Evolutionary conservation across 2,113 vertebrate species (phyloP).

Genomic region (Cynopterus brachyotis): DNA sequence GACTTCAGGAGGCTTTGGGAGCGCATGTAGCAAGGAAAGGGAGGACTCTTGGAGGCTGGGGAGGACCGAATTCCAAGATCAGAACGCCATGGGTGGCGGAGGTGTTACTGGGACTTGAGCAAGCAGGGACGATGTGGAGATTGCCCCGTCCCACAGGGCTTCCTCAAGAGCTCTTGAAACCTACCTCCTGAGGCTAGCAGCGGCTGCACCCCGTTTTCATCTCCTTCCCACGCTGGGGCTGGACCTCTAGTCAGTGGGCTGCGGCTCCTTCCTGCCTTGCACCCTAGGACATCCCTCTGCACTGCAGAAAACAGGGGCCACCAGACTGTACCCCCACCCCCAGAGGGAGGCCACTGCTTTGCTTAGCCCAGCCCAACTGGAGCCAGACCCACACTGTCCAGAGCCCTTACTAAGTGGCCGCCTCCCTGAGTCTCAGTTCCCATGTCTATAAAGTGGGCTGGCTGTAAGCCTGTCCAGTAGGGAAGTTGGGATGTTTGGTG

Average conservation of each 20-base stretch:
- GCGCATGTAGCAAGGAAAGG: background rate
- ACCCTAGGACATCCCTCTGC: background rate
- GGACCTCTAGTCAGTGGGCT: background rate
- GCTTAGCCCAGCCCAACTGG: background rate
- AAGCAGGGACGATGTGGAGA: background rate
- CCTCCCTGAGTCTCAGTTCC: background rate
- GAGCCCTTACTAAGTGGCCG: background rate
- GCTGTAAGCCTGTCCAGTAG: background rate
- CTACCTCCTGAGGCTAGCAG: background rate
- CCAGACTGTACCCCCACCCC: background rate
- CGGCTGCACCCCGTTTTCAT: fast-evolving
- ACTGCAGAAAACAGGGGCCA: background rate
- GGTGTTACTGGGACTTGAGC: background rate
- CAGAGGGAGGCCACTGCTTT: background rate
- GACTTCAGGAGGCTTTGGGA: background rate
- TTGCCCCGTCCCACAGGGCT: background rate
- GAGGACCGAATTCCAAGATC: background rate
- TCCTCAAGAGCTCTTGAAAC: background rate
- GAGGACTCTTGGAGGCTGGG: background rate
- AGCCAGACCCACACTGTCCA: background rate
- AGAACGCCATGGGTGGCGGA: background rate
- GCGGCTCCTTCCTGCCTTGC: background rate
- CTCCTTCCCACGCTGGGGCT: background rate
- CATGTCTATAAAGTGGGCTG: background rate
- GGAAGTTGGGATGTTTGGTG: background rate